Evolutionary conservation across 2,888 invertebrate genomes (phyloP).

Genomic region (Acanthoscelides obtectus): DNA sequence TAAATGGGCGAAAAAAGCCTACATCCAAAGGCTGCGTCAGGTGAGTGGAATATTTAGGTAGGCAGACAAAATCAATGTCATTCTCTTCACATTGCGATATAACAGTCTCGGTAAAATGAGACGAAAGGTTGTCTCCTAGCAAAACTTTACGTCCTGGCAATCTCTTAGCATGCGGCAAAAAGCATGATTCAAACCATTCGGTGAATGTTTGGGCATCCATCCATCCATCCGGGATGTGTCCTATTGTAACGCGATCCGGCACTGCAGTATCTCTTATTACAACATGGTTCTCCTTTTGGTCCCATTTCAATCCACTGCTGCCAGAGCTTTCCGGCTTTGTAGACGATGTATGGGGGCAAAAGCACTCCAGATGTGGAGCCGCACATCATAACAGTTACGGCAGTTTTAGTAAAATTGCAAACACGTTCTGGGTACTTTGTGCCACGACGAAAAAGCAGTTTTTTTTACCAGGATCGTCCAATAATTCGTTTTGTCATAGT

Average conservation of each 20-base stretch:
- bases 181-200: conserved; percentile 28
- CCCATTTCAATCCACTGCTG: conserved; percentile 29
- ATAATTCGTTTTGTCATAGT: conserved; percentile 15
- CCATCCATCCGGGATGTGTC: conserved; percentile 20
- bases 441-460: no score
- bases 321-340: conserved; percentile 33
- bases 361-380: conserved; percentile 32
- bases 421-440: conserved; percentile 18
- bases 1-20: conserved; percentile 28
- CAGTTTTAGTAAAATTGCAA: conserved; percentile 24
- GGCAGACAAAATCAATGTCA: conserved; percentile 32
- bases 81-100: conserved; percentile 27
- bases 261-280: conserved; percentile 27
- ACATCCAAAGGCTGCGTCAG: conserved; percentile 31
- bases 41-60: conserved; percentile 33
- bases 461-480: conserved; percentile 22
- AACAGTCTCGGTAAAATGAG: conserved; percentile 6
- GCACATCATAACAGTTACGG: conserved; percentile 34
- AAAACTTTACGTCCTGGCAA: conserved; percentile 24
- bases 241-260: conserved; percentile 21
- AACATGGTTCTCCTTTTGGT: conserved; percentile 31
- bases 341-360: conserved; percentile 25
- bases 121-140: conserved; percentile 34
- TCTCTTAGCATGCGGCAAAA: conserved; percentile 23
- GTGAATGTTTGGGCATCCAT: conserved; percentile 26